Percentiles rank a stretch among this genome's conserved stretches.
Evolutionary conservation across 1,140 invertebrate genomes (phyloP).

Genomic region (Papilio polyxenes): DNA sequence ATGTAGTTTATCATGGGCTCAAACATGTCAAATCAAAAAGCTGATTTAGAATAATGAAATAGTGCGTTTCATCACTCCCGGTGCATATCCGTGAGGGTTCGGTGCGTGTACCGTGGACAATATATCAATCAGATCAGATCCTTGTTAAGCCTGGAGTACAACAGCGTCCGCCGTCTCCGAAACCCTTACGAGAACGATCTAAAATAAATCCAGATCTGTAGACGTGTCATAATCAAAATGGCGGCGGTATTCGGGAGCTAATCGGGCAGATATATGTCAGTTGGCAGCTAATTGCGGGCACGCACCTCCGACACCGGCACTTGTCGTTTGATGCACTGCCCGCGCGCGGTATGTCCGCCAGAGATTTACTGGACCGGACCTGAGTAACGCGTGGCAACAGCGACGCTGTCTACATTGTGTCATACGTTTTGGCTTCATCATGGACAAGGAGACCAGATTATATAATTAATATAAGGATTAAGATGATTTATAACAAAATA

Average conservation of each 20-base stretch:
- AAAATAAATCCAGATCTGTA: conserved; percentile 26
- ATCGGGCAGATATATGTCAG: conserved; percentile 44
- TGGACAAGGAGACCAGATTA: background rate
- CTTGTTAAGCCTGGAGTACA: background rate
- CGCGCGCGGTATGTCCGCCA: conserved; percentile 36
- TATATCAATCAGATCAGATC: conserved; percentile 32
- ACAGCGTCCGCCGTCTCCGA: background rate
- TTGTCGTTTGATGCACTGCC: conserved; percentile 48
- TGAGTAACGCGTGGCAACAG: background rate
- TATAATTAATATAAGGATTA: background rate
- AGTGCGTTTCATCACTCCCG: conserved; percentile 1
- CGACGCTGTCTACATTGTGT: background rate
- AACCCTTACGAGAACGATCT: background rate
- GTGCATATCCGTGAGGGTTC: background rate
- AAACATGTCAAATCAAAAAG: background rate
- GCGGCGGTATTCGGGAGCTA: conserved; percentile 38
- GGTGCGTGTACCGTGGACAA: background rate
- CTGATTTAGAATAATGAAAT: background rate
- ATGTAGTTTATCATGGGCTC: background rate
- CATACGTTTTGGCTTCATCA: background rate
- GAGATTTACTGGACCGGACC: conserved; percentile 42
- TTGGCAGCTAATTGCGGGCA: conserved; percentile 46
- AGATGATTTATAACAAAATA: background rate
- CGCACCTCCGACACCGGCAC: conserved; percentile 49
- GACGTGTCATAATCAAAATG: conserved; percentile 47